Base-by-base conservation (phyloP, 2,797 vertebrate genomes). In the Ptychadena robeensis region DNA sequence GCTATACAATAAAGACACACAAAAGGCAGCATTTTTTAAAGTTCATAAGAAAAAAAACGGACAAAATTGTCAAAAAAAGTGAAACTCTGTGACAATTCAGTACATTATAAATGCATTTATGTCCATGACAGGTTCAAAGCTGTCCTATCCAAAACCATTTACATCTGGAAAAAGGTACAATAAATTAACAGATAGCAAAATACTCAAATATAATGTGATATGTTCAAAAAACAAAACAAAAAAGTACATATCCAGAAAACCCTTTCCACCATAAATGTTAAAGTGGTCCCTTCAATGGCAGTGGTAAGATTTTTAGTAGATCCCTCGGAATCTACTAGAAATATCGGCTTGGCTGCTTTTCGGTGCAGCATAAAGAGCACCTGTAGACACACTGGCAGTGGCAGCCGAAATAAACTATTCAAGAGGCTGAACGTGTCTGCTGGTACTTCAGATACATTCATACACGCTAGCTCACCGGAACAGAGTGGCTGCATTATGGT, bases 211-310 rank as follows among this genome's bases (percentile, higher is more conserved):
- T 28, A 63, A 18, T 37, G 64, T 48, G 82, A 85, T 85, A 75
- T 85, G 82, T 80, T 76, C 82, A 80, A 74, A 83, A 1, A 22
- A 11, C 2, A 44, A 44, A 44, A 40, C 3, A 14, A 44, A 44
- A 1, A 44, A 65, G 59, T 22, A 61, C 57, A 80, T 38, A 75
- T 64, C 68, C 59, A 64, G 32, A 80, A 40, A 84, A 67, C 11
- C 28, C 12, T 59, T 67, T 65, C 34, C 7, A 48, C 34, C 25
- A n/a, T 10, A 27, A 67, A 48, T 30, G 31, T 66, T 65, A 44
- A 67, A 61, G 77, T 80, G 82, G 82, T 85, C 82, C 82, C 82
- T 85, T 85, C 38, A 48, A 65, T 80, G 78, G 72, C 71, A 85
- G 82, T 80, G 72, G 27, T 84, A 38, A 66, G 34, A 12, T 38